phyloP scores from a whole-genome alignment of 2,797 vertebrate species.

The Pantherophis alleghaniensis region DNA sequence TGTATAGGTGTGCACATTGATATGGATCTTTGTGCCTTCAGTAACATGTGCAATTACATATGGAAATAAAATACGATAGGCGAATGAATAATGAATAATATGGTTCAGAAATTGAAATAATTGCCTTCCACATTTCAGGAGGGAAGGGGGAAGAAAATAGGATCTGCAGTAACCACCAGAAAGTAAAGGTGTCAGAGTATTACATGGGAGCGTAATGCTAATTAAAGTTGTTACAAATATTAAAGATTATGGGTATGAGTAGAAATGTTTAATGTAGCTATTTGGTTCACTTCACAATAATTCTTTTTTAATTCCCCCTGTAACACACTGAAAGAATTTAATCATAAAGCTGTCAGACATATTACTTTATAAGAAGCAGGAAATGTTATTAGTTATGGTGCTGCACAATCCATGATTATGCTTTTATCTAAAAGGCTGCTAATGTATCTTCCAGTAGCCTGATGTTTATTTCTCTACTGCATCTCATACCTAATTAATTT shows the following conservation, averaged over 20 bases:
- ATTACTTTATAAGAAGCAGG: conserved; percentile 13
- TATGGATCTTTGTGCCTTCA: not conserved
- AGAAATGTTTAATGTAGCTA: conserved; percentile 16
- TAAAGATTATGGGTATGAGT: conserved; percentile 11
- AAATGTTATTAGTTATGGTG: conserved; percentile 29
- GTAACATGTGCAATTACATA: not conserved
- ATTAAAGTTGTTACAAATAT: conserved; percentile 31
- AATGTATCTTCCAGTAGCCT: not conserved
- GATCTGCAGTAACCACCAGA: not conserved
- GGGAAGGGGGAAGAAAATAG: not conserved
- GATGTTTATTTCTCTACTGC: conserved; percentile 9
- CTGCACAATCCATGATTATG: conserved; percentile 10
- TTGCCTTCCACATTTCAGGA: not conserved
- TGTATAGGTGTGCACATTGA: not conserved
- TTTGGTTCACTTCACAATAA: conserved; percentile 22
- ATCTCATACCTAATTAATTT: conserved; percentile 11
- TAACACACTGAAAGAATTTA: conserved; percentile 9
- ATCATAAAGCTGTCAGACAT: not conserved
- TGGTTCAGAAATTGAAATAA: not conserved
- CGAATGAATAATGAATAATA: conserved; percentile 2
- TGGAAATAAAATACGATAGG: not conserved
- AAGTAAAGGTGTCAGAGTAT: not conserved
- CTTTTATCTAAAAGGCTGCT: conserved; percentile 34
- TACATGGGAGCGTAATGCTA: conserved; percentile 11
- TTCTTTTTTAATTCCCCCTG: conserved; percentile 4